These are phyloP conservation scores for Hyperoplus lanceolatus DNA, from an alignment of 2,797 vertebrate species.

Conservation along the genomic window DNA sequence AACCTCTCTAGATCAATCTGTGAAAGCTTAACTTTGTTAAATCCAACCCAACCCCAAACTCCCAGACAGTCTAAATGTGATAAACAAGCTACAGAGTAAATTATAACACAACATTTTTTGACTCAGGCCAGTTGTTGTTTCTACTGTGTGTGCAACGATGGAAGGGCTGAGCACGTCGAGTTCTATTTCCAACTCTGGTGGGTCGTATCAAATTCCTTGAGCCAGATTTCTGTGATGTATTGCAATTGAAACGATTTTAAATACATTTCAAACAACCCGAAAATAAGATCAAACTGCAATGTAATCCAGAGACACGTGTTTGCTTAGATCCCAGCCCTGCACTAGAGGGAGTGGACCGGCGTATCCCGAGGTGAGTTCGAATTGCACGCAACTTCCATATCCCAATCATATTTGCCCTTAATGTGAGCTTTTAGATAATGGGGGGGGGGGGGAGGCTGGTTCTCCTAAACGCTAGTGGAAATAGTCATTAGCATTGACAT, in stretches of 20 bases:
- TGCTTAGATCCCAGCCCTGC: constrained; percentile 52
- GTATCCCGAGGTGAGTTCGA: constrained; percentile 81
- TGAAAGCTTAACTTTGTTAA: constrained; percentile 68
- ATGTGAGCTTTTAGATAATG: constrained; percentile 87
- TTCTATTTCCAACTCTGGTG: constrained; percentile 53
- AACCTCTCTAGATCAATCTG: constrained; percentile 68
- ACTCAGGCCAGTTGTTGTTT: constrained; percentile 60
- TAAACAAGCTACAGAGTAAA: constrained; percentile 77
- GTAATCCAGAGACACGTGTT: constrained; percentile 75
- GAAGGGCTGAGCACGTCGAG: constrained; percentile 36
- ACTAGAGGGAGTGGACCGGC: constrained; percentile 66
- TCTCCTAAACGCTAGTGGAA: constrained; percentile 85
- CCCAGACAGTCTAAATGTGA: constrained; percentile 65
- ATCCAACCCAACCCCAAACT: constrained; percentile 46
- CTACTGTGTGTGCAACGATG: constrained; percentile 18
- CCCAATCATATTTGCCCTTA: constrained; percentile 87
- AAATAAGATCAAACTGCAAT: constrained; percentile 81
- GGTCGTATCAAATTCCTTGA: constrained; percentile 59
- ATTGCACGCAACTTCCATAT: constrained; percentile 81
- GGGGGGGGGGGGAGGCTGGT: constrained; percentile 51
- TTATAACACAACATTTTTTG: constrained; percentile 70
- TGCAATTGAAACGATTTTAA: constrained; percentile 75
- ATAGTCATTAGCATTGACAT: constrained; percentile 88
- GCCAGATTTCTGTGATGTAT: constrained; percentile 64
- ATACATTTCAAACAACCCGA: constrained; percentile 80